Evolutionary conservation across 2,888 invertebrate species (phyloP).

Genomic region (Lissonota sp.): DNA sequence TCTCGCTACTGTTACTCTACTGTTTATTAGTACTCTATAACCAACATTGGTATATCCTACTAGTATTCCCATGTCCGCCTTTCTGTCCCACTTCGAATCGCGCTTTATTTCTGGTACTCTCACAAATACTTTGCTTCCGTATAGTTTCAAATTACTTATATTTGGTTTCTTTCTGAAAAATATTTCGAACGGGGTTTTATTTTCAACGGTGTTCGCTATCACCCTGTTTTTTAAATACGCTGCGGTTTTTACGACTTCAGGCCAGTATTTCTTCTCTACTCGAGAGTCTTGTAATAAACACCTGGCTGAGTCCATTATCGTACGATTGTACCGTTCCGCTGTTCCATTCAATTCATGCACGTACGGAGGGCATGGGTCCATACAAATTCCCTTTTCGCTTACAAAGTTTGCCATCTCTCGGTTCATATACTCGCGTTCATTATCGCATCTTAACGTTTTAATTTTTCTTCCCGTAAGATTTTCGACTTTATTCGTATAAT

Average conservation of each 20-base stretch:
- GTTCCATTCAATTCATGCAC: slow-evolving; percentile 64
- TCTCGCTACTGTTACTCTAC: slow-evolving; percentile 56
- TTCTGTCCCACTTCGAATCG: slow-evolving; percentile 55
- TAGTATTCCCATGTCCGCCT: slow-evolving; percentile 58
- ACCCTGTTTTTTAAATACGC: slow-evolving; percentile 64
- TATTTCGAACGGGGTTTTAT: slow-evolving; percentile 65
- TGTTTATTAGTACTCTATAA: slow-evolving; percentile 57
- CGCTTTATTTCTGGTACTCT: slow-evolving; percentile 62
- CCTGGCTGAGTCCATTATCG: slow-evolving; percentile 63
- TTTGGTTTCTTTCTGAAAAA: slow-evolving; percentile 61
- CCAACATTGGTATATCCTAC: slow-evolving; percentile 57
- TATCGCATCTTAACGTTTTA: slow-evolving; percentile 50
- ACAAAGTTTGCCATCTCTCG: slow-evolving; percentile 20
- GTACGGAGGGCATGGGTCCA: slow-evolving; percentile 57
- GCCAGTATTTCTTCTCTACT: slow-evolving; percentile 64
- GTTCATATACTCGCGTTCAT: slow-evolving; percentile 47
- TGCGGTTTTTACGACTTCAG: slow-evolving; percentile 62
- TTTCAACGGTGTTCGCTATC: slow-evolving; percentile 59
- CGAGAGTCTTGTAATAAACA: slow-evolving; percentile 66
- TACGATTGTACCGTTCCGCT: slow-evolving; percentile 62
- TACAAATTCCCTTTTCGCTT: slow-evolving; percentile 45
- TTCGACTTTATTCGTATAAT: slow-evolving; percentile 40
- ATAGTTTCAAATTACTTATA: slow-evolving; percentile 60
- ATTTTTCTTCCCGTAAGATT: slow-evolving; percentile 44
- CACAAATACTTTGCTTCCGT: slow-evolving; percentile 66